Evolutionary conservation across 2,797 vertebrate species (phyloP).

Genomic region (Acrocephalus scirpaceus): DNA sequence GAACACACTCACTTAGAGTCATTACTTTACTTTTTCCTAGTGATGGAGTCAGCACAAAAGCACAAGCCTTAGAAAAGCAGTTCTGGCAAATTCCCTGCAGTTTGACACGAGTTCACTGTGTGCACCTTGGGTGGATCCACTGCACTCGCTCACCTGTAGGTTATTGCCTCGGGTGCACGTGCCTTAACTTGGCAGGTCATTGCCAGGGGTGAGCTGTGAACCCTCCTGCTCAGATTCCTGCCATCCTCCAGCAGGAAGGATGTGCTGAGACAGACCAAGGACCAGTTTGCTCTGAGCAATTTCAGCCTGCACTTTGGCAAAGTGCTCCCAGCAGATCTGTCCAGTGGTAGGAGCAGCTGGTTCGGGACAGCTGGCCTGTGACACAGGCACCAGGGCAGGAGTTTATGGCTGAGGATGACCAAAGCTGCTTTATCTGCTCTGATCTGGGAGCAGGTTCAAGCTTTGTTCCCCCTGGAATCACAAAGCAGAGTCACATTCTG

Average conservation of each 20-base stretch:
- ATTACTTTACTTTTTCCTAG: not conserved
- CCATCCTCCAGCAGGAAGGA: not conserved
- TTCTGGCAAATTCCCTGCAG: not conserved
- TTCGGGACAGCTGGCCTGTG: not conserved
- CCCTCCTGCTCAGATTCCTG: not conserved
- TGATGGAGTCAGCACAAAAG: not conserved
- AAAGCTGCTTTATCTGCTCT: not conserved
- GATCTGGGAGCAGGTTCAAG: not conserved
- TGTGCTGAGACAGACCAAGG: not conserved
- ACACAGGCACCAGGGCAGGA: not conserved
- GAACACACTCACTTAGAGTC: not conserved
- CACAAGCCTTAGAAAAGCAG: not conserved
- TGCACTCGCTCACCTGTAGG: not conserved
- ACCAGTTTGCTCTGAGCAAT: not conserved
- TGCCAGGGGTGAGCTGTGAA: not conserved
- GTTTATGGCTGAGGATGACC: not conserved
- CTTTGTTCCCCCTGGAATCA: not conserved
- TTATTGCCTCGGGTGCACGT: accelerated
- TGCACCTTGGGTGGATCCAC: accelerated
- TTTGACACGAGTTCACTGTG: accelerated
- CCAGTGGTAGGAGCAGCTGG: not conserved
- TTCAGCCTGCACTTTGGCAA: not conserved
- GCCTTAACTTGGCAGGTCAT: not conserved
- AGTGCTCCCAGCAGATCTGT: not conserved
- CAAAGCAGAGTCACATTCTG: not conserved